Evolutionary conservation across 2,888 invertebrate genomes (phyloP).

Genomic region (Operophtera brumata): DNA sequence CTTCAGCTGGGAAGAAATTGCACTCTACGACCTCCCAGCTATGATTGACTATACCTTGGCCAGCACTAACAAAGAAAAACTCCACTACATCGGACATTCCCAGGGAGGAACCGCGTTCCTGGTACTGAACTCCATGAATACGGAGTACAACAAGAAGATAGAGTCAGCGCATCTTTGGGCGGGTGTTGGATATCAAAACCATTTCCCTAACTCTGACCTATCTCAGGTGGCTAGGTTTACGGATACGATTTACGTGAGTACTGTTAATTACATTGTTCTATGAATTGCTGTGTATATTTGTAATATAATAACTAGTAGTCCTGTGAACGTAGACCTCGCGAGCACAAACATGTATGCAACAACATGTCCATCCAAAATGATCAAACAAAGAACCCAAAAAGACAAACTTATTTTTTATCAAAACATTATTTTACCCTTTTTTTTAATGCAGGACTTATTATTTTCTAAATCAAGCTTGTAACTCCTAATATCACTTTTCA

Average conservation of each 20-base stretch:
- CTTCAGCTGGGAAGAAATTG: slow-evolving; percentile 67
- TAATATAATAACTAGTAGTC: no score
- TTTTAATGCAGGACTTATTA: no score
- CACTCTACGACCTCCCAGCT: slow-evolving; percentile 53
- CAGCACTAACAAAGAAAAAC: slow-evolving; percentile 43
- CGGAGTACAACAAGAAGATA: slow-evolving; percentile 60
- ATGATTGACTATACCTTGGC: slow-evolving; percentile 61
- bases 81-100: slow-evolving; percentile 71
- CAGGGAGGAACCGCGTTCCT: slow-evolving; percentile 66
- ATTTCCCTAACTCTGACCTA: slow-evolving; percentile 48
- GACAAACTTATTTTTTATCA: no score
- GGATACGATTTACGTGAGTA: slow-evolving; percentile 58
- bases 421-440: no score
- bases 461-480: no score
- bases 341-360: no score
- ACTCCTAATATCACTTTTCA: no score
- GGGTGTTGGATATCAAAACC: slow-evolving; percentile 54
- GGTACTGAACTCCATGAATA: slow-evolving; percentile 50
- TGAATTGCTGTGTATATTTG: no score
- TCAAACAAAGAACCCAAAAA: no score
- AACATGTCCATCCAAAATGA: no score
- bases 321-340: no score
- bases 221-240: slow-evolving; percentile 33
- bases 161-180: slow-evolving; percentile 60
- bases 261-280: background rate